phyloP scores from a whole-genome alignment of 2,888 invertebrate species.

The Drosophila hamatofila region DNA sequence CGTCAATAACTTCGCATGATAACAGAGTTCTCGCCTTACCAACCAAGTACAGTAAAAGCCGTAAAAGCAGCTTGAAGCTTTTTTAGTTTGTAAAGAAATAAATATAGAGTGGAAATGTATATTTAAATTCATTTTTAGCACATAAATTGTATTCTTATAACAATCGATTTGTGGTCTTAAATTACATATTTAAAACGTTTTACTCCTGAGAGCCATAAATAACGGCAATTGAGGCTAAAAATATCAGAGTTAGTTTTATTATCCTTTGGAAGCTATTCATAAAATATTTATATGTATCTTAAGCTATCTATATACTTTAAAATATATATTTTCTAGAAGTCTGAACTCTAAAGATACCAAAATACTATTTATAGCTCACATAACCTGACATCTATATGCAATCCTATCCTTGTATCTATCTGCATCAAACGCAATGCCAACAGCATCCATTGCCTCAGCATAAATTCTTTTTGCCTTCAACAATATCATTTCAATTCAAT shows the following conservation, averaged over 20 bases:
- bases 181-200: not conserved
- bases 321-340: too few species aligned
- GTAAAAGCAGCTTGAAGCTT: not conserved
- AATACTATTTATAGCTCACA: too few species aligned
- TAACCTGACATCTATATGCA: not conserved
- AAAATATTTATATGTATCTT: too few species aligned
- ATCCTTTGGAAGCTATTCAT: too few species aligned
- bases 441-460: not conserved
- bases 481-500: not conserved
- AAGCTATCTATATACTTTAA: too few species aligned
- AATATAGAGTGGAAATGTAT: not conserved
- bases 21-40: not conserved
- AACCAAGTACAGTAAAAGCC: not conserved
- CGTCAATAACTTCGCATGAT: slow-evolving; percentile 18
- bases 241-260: not conserved
- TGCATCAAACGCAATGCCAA: too few species aligned
- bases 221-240: not conserved
- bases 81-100: too few species aligned
- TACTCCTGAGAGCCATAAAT: not conserved
- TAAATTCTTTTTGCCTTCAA: not conserved
- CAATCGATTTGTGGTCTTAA: not conserved
- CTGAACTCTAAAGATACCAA: too few species aligned
- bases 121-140: not conserved
- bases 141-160: not conserved
- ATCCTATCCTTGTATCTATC: too few species aligned